Base-by-base conservation (phyloP, 1,140 invertebrate genomes). In the Colletes gigas region DNA sequence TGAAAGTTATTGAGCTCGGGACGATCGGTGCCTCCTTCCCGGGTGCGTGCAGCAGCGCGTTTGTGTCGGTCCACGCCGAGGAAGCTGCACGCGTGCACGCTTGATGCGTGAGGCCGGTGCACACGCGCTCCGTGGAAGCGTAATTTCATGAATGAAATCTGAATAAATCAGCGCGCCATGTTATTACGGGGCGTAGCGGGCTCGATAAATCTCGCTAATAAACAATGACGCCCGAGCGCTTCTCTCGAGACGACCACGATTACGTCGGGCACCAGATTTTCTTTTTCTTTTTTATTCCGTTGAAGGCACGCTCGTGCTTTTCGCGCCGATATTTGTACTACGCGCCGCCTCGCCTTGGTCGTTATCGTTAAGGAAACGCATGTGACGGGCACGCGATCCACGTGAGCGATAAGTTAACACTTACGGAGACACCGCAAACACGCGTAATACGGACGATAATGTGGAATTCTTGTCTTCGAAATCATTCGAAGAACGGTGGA, bases 61-160 rank as follows among this genome's bases (percentile, higher is more conserved):
- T 17, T 21, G 9, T 12, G 67, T 30, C 47, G 65, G 41, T 12
- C 21, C 44, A 44, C 47, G n/a, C 39, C 39, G 55, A 55, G 57
- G 67, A 67, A 21, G 15, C 39, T 3, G 52, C 54, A 57, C 21
- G 55, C 57, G 59, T 47, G 50, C 21, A 17, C 41, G 4, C 52
- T 7, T 10, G 55, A 44, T 73, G 55, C 50, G 7, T 21, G 41
- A 55, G 54, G 44, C 79, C 19, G 17, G 57, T 57, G n/a, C 62
- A 52, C 30, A 21, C 57, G 39, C n/a, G 41, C 52, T 65, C 19
- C 9, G 15, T 17, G 59, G 54, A 63, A 59, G 44, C 69, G 67
- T 71, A 88, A 83, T 87, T 88, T 87, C 83, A 88, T 88, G 85
- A 88, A 88, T 88, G 85, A 85, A 85, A 87, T 88, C 80, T 87